These are phyloP conservation scores for Mylabris sibirica DNA, from an alignment of 2,888 invertebrate genomes.

Conservation along the genomic window DNA sequence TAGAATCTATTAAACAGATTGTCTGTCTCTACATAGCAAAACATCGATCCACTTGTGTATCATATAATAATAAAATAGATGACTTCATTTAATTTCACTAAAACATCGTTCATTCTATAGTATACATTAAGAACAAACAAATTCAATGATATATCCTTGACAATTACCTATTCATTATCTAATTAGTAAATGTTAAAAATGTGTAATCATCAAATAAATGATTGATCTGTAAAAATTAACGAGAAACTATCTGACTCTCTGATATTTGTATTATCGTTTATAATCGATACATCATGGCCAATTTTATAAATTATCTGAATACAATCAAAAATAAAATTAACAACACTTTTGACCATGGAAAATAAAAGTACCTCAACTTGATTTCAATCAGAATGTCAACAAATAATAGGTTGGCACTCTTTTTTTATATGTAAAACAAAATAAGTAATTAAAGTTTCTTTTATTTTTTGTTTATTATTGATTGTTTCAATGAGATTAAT, in stretches of 20 bases:
- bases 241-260: neutral
- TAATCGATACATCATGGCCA: slow-evolving; percentile 1
- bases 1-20: neutral
- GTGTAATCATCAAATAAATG: neutral
- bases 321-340: slow-evolving; percentile 1
- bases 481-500: slow-evolving; percentile 6
- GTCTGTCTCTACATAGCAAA: neutral
- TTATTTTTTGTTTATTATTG: neutral
- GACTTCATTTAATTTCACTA: neutral
- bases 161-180: neutral
- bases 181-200: neutral
- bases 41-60: neutral
- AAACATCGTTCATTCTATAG: neutral
- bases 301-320: neutral
- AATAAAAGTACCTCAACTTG: neutral
- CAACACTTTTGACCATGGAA: slow-evolving; percentile 1
- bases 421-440: neutral
- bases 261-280: neutral
- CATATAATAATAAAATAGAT: neutral
- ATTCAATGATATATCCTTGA: slow-evolving; percentile 4
- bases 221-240: neutral
- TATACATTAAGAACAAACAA: neutral
- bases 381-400: slow-evolving; percentile 9
- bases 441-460: neutral
- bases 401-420: neutral